Evolutionary conservation across 2,888 invertebrate genomes (phyloP).

Genomic region (Apodemia hepburni): DNA sequence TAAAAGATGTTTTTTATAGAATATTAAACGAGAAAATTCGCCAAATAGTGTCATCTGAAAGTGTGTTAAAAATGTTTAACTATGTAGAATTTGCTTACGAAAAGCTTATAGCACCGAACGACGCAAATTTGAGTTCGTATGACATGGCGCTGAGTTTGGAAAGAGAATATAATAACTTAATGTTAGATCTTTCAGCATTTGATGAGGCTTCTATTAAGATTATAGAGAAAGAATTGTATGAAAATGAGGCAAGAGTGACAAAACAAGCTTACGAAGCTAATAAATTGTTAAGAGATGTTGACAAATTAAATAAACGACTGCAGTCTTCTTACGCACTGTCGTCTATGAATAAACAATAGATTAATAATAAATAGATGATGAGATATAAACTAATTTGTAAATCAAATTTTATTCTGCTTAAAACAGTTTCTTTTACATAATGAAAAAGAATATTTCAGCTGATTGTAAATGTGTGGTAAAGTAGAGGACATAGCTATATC

Average conservation of each 20-base stretch:
- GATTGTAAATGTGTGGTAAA: too few relatives aligned
- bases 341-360: slow-evolving; percentile 34
- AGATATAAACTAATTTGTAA: too few relatives aligned
- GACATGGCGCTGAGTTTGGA: slow-evolving; percentile 83
- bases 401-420: too few relatives aligned
- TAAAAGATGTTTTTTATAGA: slow-evolving; percentile 58
- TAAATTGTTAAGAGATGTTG: slow-evolving; percentile 60
- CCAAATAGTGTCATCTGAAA: slow-evolving; percentile 78
- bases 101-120: slow-evolving; percentile 80
- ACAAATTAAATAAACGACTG: slow-evolving; percentile 59
- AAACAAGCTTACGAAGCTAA: slow-evolving; percentile 57
- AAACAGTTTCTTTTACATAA: too few relatives aligned
- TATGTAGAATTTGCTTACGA: slow-evolving; percentile 85
- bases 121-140: slow-evolving; percentile 77
- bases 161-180: slow-evolving; percentile 62
- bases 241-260: slow-evolving; percentile 48
- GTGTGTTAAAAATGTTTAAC: slow-evolving; percentile 80
- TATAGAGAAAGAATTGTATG: slow-evolving; percentile 63
- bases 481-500: too few relatives aligned
- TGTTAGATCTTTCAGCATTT: slow-evolving; percentile 60
- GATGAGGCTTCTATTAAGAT: slow-evolving; percentile 55
- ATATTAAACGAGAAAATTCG: slow-evolving; percentile 68
- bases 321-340: slow-evolving; percentile 60
- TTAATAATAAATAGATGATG: not conserved
- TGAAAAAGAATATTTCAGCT: too few relatives aligned